A percentile compares a stretch with the other conserved stretches of the same genome.
phyloP scores from a whole-genome alignment of 2,888 invertebrate species.

The Gortyna flavago region DNA sequence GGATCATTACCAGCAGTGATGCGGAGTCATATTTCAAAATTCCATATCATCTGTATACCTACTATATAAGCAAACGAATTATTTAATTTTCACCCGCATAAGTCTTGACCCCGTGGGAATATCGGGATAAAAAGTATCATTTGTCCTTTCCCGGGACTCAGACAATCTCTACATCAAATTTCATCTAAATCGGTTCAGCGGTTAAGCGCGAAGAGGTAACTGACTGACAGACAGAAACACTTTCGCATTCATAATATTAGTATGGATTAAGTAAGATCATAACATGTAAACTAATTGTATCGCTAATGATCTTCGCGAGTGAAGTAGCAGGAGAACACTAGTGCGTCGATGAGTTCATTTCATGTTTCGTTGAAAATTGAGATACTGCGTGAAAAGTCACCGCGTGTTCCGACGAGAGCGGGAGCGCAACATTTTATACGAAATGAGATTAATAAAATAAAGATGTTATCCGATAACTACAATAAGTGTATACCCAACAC shows the following conservation, averaged over 20 bases:
- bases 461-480: conserved; percentile 65
- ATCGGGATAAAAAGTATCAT: too few relatives aligned
- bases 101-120: too few relatives aligned
- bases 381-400: not conserved
- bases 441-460: conserved; percentile 63
- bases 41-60: not conserved
- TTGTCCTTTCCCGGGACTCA: too few relatives aligned
- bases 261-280: too few relatives aligned
- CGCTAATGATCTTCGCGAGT: too few relatives aligned
- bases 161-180: too few relatives aligned
- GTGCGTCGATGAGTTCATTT: not conserved
- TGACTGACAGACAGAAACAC: too few relatives aligned
- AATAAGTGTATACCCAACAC: conserved; percentile 38
- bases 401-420: not conserved
- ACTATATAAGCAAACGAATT: not conserved
- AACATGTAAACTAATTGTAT: not conserved
- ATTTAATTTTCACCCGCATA: not conserved
- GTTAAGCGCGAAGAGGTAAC: too few relatives aligned
- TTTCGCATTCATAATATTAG: too few relatives aligned
- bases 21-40: not conserved
- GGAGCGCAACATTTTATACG: conserved; percentile 11
- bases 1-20: not conserved
- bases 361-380: not conserved
- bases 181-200: too few relatives aligned
- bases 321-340: not conserved